A percentile compares a stretch with the other conserved stretches of the same genome.
Conservation (phyloP, 2,113 vertebrate species). For the Kryptolebias marmoratus region DNA sequence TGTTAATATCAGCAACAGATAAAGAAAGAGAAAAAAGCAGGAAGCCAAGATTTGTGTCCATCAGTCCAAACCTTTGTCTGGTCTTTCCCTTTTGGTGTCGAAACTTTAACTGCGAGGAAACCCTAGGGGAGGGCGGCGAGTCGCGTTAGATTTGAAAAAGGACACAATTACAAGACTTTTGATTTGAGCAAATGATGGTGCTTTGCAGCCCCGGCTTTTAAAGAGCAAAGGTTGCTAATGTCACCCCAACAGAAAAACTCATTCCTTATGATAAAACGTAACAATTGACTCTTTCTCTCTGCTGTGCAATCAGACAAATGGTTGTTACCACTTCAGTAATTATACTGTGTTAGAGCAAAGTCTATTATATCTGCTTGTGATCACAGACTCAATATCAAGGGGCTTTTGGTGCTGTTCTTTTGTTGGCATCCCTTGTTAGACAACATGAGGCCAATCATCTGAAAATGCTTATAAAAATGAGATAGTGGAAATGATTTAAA, state of each 20-base stretch:
- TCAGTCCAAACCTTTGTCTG: conserved; percentile 42
- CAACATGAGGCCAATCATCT: no score
- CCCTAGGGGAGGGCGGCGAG: conserved; percentile 33
- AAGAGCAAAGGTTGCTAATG: conserved; percentile 1
- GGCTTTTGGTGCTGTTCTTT: conserved; percentile 9
- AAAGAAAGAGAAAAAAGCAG: conserved; percentile 47
- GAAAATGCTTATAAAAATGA: conserved; percentile 1
- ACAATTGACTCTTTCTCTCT: conserved; percentile 1
- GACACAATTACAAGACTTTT: conserved; percentile 18
- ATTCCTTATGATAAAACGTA: conserved; percentile 11
- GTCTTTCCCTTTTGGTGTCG: conserved; percentile 47
- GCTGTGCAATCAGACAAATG: conserved; percentile 16
- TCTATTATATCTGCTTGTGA: conserved; percentile 13
- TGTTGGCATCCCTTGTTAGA: neutral
- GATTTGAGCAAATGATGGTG: conserved; percentile 14
- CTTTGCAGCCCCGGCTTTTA: conserved; percentile 9
- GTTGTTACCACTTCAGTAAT: conserved; percentile 7
- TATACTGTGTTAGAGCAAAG: neutral
- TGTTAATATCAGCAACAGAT: conserved; percentile 72
- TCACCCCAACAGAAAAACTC: conserved; percentile 21
- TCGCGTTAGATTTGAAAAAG: conserved; percentile 37
- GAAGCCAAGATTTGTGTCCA: conserved; percentile 60
- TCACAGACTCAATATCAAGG: neutral
- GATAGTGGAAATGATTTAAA: neutral
- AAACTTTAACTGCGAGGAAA: conserved; percentile 46